Base-by-base conservation (phyloP, 2,113 vertebrate genomes). In the Melospiza melodia region DNA sequence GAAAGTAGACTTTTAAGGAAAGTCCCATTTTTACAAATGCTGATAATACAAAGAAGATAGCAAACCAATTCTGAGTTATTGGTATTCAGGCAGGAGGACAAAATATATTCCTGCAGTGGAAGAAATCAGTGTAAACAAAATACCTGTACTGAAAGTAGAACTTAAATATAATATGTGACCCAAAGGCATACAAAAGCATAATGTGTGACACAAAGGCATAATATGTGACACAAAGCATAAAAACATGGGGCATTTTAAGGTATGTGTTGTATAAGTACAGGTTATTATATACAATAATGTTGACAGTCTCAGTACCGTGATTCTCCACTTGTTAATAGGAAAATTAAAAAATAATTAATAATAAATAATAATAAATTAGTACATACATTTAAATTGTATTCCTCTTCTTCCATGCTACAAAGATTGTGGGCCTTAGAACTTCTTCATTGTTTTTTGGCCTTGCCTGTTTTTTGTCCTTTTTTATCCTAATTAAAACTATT, bases 131-230 rank as follows among this genome's bases (percentile, higher is more conserved):
- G 2, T 24, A 61, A 33, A 43, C 16, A 27, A 71, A 72, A 41
- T 35, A 23, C 3, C 5, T 69, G 8, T 41, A 35, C 31, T 52
- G 37, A 44, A 0, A 3, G 3, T 48, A n/a, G 3, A 85, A 18
- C 5, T 91, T 77, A 41, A 57, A 52, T n/a, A 30, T 35, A 25
- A 15, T 55, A 73, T 21, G 5, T 65, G 35, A 62, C 23, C 9
- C n/a, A 62, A 83, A 66, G 30, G 16, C 10, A 35, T 11, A 79
- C 2, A 61, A 65, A 83, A 20, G 51, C 16, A 27, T 35, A 23
- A 14, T 55, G 65, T 31, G 7, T 65, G n/a, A 61, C 23, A 79
- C 2, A 61, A 65, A 83, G 20, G 16, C 10, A 39, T 8, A 79
- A 19, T 54, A 19, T 30, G 10, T 11, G 52, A 30, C 52, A 19